Conservation (phyloP, 2,113 vertebrate genomes). For the Ovis canadensis region DNA sequence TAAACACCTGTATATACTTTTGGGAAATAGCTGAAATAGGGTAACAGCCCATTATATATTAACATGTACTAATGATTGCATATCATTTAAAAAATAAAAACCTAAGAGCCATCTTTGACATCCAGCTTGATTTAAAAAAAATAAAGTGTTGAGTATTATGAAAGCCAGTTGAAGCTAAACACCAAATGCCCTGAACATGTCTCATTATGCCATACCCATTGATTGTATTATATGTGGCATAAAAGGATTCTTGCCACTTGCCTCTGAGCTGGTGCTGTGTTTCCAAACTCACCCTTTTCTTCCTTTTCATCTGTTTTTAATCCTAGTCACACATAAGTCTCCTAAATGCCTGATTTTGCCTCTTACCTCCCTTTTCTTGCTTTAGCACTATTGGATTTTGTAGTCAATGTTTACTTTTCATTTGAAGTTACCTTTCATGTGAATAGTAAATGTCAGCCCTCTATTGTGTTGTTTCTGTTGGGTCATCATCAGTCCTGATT, state of each 20-base stretch:
- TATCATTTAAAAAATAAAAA: background rate
- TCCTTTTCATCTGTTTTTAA: background rate
- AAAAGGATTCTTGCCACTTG: background rate
- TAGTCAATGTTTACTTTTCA: background rate
- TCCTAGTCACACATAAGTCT: background rate
- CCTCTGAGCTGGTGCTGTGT: background rate
- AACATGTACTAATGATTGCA: background rate
- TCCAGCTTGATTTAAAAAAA: background rate
- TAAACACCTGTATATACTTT: background rate
- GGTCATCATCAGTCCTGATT: background rate
- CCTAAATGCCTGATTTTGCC: background rate
- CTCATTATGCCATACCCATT: background rate
- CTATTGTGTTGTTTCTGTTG: background rate
- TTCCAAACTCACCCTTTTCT: background rate
- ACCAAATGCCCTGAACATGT: background rate
- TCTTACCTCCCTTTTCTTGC: background rate
- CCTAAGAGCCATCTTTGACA: background rate
- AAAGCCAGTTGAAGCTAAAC: background rate
- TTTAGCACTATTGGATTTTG: background rate
- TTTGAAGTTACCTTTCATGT: background rate
- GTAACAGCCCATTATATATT: background rate
- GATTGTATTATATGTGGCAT: background rate
- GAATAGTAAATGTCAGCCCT: background rate
- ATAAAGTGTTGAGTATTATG: background rate
- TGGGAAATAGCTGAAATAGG: background rate